A percentile compares a stretch with the other conserved stretches of the same genome.
Conservation (phyloP, 1,140 invertebrate species). For the Diorhabda sublineata region DNA sequence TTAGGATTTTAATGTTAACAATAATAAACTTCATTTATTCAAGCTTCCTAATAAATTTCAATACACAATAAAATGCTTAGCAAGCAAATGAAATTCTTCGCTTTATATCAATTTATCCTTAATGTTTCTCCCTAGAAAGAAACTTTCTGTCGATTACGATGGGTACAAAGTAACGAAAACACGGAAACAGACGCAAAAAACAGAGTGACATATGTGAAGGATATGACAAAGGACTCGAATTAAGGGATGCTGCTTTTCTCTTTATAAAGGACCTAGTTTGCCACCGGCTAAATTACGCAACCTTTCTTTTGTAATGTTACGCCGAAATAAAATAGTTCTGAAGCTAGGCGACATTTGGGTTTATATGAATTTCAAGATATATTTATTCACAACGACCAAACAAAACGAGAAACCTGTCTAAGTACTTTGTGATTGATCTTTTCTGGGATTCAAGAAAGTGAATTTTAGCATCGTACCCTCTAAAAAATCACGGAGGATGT, state of each 20-base stretch:
- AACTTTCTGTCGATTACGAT: background rate
- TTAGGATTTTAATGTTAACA: too few relatives aligned
- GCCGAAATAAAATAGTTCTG: background rate
- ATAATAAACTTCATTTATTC: too few relatives aligned
- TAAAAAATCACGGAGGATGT: too few relatives aligned
- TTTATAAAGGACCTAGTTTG: constrained; percentile 1
- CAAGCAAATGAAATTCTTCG: background rate
- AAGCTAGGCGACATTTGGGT: background rate
- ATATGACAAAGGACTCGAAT: background rate
- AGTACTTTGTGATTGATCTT: too few relatives aligned
- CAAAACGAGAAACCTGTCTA: too few relatives aligned
- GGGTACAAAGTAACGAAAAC: constrained; percentile 1
- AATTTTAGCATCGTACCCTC: too few relatives aligned
- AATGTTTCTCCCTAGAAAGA: background rate
- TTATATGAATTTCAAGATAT: too few relatives aligned
- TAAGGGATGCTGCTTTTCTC: constrained; percentile 1
- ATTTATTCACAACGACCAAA: too few relatives aligned
- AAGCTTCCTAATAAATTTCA: too few relatives aligned
- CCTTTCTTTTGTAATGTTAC: constrained; percentile 5
- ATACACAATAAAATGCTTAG: too few relatives aligned
- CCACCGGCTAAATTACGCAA: constrained; percentile 6
- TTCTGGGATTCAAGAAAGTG: too few relatives aligned
- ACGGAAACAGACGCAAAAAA: constrained; percentile 1
- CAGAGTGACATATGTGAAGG: background rate
- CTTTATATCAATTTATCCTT: background rate